Percentiles rank a stretch among this genome's conserved stretches.
Conservation (phyloP, 2,113 vertebrate species). For the Proteles cristata region DNA sequence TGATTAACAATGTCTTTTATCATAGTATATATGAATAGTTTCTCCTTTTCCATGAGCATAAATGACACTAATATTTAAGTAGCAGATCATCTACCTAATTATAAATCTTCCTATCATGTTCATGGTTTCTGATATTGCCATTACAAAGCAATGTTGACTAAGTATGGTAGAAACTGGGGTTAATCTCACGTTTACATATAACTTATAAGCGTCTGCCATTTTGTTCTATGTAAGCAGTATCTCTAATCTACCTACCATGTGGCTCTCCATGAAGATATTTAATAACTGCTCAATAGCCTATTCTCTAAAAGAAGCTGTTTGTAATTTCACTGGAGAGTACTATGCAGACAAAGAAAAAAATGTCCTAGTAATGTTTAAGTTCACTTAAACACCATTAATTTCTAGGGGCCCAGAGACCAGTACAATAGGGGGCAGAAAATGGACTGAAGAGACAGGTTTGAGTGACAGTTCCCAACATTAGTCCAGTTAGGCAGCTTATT, state of each 20-base stretch:
- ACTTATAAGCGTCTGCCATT: not conserved
- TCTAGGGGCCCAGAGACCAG: too few relatives aligned
- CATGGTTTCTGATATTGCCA: not conserved
- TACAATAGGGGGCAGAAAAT: not conserved
- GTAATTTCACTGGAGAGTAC: not conserved
- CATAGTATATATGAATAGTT: not conserved
- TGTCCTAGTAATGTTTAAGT: not conserved
- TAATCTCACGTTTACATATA: not conserved
- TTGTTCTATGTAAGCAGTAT: not conserved
- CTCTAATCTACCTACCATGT: not conserved
- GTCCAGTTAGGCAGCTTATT: not conserved
- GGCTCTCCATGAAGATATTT: not conserved
- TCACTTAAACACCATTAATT: not conserved
- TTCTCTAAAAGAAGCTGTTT: not conserved
- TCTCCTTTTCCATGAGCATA: not conserved
- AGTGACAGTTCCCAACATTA: not conserved
- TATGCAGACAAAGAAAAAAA: not conserved
- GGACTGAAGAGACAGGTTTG: not conserved
- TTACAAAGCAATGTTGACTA: not conserved
- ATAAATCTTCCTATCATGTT: not conserved
- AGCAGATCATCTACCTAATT: not conserved
- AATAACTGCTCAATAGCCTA: not conserved
- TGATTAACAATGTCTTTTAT: not conserved
- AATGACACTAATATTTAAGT: not conserved
- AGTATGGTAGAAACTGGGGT: not conserved